phyloP scores from a whole-genome alignment of 2,797 vertebrate genomes.

The Spondyliosoma cantharus region DNA sequence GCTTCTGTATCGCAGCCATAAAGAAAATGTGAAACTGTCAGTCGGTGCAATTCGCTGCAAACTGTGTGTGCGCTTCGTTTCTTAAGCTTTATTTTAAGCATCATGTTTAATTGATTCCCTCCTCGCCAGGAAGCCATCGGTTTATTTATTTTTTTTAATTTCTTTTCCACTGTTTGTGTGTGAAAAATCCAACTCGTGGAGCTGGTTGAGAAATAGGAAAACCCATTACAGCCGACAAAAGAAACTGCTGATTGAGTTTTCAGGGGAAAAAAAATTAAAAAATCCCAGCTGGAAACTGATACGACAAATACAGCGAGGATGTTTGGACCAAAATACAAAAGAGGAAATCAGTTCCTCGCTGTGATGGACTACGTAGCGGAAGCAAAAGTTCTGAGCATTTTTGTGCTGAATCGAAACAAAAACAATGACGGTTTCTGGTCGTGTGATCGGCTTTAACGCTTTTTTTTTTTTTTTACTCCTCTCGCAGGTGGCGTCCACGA shows the following conservation, averaged over 20 bases:
- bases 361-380: background rate
- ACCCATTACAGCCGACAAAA: background rate
- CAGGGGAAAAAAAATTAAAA: background rate
- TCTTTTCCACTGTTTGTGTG: too few species aligned
- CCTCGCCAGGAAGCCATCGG: too few species aligned
- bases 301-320: background rate
- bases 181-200: background rate
- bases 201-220: background rate
- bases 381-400: background rate
- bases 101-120: background rate
- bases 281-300: background rate
- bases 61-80: background rate
- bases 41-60: background rate
- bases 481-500: constrained; percentile 92
- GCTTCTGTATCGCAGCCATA: background rate
- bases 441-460: background rate
- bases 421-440: background rate
- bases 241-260: background rate
- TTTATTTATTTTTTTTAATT: background rate
- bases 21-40: background rate
- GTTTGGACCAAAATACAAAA: background rate
- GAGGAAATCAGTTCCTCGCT: background rate
- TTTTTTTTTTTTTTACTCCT: background rate
- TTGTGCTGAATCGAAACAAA: background rate
- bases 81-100: too few species aligned